phyloP scores from a whole-genome alignment of 2,888 invertebrate genomes.

The Sycophila texana region DNA sequence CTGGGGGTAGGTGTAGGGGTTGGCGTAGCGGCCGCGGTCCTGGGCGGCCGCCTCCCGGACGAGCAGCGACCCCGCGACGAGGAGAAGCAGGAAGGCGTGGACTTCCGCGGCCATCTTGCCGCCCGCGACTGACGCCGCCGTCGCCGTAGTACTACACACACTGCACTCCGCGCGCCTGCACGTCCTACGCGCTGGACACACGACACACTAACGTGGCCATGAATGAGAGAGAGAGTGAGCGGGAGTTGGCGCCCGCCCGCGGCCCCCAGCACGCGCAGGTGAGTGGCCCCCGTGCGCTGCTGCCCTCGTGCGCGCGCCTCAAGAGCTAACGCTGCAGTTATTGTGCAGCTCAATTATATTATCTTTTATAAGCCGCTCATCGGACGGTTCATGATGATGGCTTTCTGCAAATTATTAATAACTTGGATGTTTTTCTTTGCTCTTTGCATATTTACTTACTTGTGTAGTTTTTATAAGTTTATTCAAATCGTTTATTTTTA shows the following conservation, averaged over 20 bases:
- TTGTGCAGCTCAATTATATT: no score
- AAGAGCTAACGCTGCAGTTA: no score
- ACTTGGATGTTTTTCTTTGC: no score
- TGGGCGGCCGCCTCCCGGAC: constrained; percentile 30
- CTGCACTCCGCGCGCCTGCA: not conserved
- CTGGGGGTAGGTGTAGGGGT: constrained; percentile 26
- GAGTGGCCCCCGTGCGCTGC: constrained; percentile 5
- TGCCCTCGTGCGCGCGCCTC: not conserved
- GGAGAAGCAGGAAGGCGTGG: constrained; percentile 60
- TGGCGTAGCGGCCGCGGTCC: constrained; percentile 54
- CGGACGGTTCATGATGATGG: no score
- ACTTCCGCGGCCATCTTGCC: constrained; percentile 67
- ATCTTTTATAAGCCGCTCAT: no score
- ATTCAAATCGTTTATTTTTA: no score
- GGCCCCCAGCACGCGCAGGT: not conserved
- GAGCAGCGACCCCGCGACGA: not conserved
- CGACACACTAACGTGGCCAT: not conserved
- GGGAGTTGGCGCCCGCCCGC: not conserved
- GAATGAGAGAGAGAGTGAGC: constrained; percentile 2
- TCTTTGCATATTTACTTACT: no score
- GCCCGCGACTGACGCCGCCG: constrained; percentile 10
- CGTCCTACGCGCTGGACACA: not conserved
- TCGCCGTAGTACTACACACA: constrained; percentile 26
- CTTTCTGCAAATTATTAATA: no score
- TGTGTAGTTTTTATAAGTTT: no score